These are phyloP conservation scores for Rallus crepitans DNA, from an alignment of 2,797 vertebrate genomes.

Conservation along the genomic window DNA sequence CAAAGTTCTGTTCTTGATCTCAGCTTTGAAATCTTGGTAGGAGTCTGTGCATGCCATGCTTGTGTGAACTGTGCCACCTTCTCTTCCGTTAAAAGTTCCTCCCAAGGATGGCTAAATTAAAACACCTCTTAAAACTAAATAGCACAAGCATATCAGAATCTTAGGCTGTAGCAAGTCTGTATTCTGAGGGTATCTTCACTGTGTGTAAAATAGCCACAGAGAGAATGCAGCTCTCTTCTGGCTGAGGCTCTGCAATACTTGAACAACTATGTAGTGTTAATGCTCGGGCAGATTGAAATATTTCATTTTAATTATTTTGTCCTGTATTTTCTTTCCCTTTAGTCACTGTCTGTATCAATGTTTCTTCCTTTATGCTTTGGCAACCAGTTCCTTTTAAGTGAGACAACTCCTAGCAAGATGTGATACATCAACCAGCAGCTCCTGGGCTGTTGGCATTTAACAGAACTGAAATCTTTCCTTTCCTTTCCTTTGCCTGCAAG, in stretches of 20 bases:
- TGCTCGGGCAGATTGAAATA: background rate
- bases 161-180: background rate
- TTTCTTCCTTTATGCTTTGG: background rate
- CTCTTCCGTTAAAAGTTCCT: background rate
- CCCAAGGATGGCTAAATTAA: background rate
- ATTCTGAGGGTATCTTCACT: background rate
- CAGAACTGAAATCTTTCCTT: conserved; percentile 6
- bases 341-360: background rate
- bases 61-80: background rate
- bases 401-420: background rate
- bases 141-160: background rate
- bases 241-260: background rate
- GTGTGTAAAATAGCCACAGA: background rate
- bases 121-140: background rate
- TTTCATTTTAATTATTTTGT: background rate
- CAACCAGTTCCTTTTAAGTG: background rate
- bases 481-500: conserved; percentile 78
- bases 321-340: background rate
- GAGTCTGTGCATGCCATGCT: background rate
- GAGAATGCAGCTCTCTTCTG: background rate
- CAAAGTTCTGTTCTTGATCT: conserved; percentile 9
- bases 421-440: background rate
- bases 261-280: background rate
- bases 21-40: conserved; percentile 6
- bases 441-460: background rate